phyloP scores from a whole-genome alignment of 2,888 invertebrate genomes.

The Drosophila niveifrons region DNA sequence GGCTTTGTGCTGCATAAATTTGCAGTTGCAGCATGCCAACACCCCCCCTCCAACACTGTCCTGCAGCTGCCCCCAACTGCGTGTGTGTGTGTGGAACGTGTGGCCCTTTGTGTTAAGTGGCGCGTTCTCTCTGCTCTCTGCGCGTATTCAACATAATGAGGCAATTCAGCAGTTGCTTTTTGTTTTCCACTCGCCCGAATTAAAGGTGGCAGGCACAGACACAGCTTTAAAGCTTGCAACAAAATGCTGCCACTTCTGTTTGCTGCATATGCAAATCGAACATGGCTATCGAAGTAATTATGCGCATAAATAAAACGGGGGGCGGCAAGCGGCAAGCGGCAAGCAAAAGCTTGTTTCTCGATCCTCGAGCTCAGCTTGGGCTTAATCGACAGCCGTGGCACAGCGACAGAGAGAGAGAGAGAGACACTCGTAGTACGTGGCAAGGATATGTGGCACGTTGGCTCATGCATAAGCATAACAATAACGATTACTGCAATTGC shows the following conservation, averaged over 20 bases:
- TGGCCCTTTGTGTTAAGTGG: slow-evolving; percentile 75
- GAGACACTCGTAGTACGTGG: slow-evolving; percentile 4
- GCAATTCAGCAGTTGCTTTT: slow-evolving; percentile 52
- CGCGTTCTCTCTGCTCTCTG: slow-evolving; percentile 44
- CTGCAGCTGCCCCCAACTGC: slow-evolving; percentile 5
- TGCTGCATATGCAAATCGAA: slow-evolving; percentile 70
- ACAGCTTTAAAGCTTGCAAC: slow-evolving; percentile 57
- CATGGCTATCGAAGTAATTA: slow-evolving; percentile 61
- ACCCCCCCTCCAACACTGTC: neutral
- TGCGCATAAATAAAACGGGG: slow-evolving; percentile 71
- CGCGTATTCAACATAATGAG: slow-evolving; percentile 70
- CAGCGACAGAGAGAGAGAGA: neutral
- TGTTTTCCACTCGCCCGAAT: neutral
- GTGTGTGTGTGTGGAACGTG: slow-evolving; percentile 46
- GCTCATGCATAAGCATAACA: slow-evolving; percentile 76
- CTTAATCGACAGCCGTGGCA: slow-evolving; percentile 60
- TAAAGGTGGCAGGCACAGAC: slow-evolving; percentile 12
- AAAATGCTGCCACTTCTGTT: slow-evolving; percentile 54
- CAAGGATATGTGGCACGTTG: slow-evolving; percentile 51
- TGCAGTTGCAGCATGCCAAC: slow-evolving; percentile 48
- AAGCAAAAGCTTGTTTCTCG: slow-evolving; percentile 22
- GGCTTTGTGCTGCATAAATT: slow-evolving; percentile 78
- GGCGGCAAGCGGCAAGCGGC: slow-evolving; percentile 9
- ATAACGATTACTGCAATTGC: slow-evolving; percentile 46
- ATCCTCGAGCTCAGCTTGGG: slow-evolving; percentile 22